Evolutionary conservation across 2,113 vertebrate genomes (phyloP), one percentile per base, ranked within the genome.

Genomic region (Lynx canadensis): DNA sequence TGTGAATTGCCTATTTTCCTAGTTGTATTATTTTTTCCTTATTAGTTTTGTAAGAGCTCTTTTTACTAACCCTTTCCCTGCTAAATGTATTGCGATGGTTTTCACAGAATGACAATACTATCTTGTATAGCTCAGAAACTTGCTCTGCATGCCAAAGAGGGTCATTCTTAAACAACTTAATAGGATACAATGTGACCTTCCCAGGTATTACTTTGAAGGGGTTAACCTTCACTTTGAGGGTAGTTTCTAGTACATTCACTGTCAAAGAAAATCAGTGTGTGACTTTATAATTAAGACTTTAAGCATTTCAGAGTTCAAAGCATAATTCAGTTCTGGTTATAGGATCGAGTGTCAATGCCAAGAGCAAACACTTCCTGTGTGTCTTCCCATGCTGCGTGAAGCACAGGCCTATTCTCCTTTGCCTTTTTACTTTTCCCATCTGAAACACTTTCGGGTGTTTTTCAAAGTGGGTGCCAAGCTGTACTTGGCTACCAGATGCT

Each of bases 11-110:
- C 31, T 89, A 15, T 87, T 96, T 94, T 84, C 73, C 45, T 80
- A 68, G 79, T 36, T 45, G 14, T 41, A 33, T 52, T 89, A 63
- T 50, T 81, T 91, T 97, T 96, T 85, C 45, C 50, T 86, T 89
- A 81, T 27, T 80, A 52, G 41, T 94, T 96, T 93, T 85, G 10
- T 74, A 74, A 86, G 90, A 79, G 7, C 9, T 48, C 36, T 57
- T 66, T 95, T 92, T 66, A 94, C 41, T 80, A 96, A 91, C 33
- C 4, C 27, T 76, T 73, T 93, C 52, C 31, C 71, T 81, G 52
- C n/a, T 91, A 82, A 93, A 63, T 48, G 50, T 45, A 16, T 27
- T 55, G 15, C 9, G 38, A 33, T 83, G 60, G 60, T 27, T 92
- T 96, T 83, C 50, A 45, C 23, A n/a, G 63, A 89, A 52, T 86